Conservation (phyloP, 2,113 vertebrate genomes). For the Limanda limanda region DNA sequence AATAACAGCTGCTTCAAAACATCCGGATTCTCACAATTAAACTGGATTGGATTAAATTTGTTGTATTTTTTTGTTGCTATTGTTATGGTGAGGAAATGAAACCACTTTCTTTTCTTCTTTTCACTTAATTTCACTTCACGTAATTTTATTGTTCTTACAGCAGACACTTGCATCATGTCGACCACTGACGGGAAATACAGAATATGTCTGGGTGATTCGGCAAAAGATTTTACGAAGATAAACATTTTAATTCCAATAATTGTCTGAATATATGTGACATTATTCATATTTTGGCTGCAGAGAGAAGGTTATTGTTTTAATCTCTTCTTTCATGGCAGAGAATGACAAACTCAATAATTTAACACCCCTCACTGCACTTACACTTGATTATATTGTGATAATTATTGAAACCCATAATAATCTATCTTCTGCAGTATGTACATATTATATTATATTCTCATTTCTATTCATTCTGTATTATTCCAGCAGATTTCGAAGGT, state of each 20-base stretch:
- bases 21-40: background rate
- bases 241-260: too few relatives aligned
- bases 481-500: background rate
- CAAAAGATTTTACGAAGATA: too few relatives aligned
- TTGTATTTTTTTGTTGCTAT: background rate
- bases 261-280: too few relatives aligned
- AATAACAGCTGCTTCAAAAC: background rate
- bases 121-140: background rate
- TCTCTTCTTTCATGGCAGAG: too few relatives aligned
- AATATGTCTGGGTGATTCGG: background rate
- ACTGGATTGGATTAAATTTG: background rate
- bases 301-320: too few relatives aligned
- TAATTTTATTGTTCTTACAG: background rate
- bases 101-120: too few relatives aligned
- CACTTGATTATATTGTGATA: too few relatives aligned
- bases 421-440: too few relatives aligned
- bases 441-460: background rate
- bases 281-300: too few relatives aligned
- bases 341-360: too few relatives aligned
- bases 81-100: background rate
- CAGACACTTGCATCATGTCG: background rate
- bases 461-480: background rate
- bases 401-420: too few relatives aligned
- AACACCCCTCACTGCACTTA: too few relatives aligned
- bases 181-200: background rate